A percentile compares a stretch with the other conserved stretches of the same genome.
Evolutionary conservation across 92 coral and sea anemone species (phyloP).

Genomic region (Paragorgia papillata): DNA sequence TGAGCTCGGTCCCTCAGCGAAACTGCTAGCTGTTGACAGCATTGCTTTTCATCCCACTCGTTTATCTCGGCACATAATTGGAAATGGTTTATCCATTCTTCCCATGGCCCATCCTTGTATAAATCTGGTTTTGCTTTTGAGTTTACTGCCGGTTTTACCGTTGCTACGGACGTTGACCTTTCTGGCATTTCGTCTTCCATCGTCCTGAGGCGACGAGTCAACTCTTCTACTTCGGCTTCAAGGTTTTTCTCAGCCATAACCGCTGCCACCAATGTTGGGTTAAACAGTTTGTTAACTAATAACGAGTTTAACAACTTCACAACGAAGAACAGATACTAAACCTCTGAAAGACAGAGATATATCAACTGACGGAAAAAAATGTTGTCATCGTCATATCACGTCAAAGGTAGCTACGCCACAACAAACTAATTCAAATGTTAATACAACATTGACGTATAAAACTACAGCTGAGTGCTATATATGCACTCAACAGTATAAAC

Average conservation of each 20-base stretch:
- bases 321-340: too few relatives aligned
- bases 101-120: slow-evolving; percentile 25
- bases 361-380: not conserved
- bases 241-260: slow-evolving; percentile 3
- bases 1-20: slow-evolving; percentile 33
- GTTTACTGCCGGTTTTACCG: not conserved
- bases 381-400: too few relatives aligned
- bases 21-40: slow-evolving; percentile 39
- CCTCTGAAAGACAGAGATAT: too few relatives aligned
- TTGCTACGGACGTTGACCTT: not conserved
- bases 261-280: not conserved
- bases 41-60: slow-evolving; percentile 33
- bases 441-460: too few relatives aligned
- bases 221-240: not conserved
- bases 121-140: slow-evolving; percentile 21
- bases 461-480: too few relatives aligned
- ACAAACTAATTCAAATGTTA: too few relatives aligned
- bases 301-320: not conserved
- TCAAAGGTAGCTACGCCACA: too few relatives aligned
- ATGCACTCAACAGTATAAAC: too few relatives aligned
- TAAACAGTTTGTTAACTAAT: not conserved
- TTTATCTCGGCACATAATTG: slow-evolving; percentile 38
- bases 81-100: slow-evolving; percentile 34
- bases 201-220: not conserved
- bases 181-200: not conserved